phyloP scores from a whole-genome alignment of 2,888 invertebrate species.

The Agrochola litura region DNA sequence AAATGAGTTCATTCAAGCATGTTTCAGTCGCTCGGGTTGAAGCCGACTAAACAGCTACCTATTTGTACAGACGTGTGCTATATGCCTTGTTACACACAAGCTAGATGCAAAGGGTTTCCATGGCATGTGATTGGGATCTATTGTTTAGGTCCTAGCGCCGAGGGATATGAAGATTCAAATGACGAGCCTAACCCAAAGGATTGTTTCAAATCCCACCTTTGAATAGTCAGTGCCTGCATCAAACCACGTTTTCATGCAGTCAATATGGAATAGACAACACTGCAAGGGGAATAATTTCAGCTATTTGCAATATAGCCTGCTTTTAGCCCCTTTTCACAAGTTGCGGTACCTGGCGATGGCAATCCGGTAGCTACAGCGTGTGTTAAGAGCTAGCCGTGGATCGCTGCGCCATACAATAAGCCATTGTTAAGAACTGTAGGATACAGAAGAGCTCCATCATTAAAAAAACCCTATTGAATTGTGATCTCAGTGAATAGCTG shows the following conservation, averaged over 20 bases:
- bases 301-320: neutral
- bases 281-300: neutral
- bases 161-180: neutral
- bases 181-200: neutral
- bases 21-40: neutral
- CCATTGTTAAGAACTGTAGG: neutral
- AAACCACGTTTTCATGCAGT: neutral
- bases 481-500: neutral
- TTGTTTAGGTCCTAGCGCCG: neutral
- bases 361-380: neutral
- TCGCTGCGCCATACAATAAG: neutral
- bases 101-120: neutral
- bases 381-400: neutral
- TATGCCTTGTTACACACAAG: neutral
- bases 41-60: neutral
- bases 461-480: neutral
- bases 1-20: conserved; percentile 16
- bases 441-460: neutral
- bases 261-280: neutral
- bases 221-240: neutral
- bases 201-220: neutral
- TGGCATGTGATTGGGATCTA: neutral
- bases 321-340: neutral
- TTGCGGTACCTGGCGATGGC: neutral
- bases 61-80: neutral